Conservation (phyloP, 2,797 vertebrate genomes). For the Gorsachius magnificus region DNA sequence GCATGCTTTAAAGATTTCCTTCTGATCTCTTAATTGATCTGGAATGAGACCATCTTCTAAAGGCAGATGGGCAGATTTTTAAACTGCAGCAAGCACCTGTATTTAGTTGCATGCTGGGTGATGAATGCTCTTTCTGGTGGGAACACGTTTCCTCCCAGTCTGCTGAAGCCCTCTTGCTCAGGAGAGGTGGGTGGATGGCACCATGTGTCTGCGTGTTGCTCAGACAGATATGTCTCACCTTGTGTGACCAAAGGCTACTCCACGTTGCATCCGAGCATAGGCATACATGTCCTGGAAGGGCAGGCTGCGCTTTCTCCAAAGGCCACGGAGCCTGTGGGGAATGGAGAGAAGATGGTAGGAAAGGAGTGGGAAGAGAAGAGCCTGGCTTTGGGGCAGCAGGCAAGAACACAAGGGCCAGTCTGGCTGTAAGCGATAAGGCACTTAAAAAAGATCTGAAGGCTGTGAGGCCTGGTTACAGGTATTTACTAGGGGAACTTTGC, state of each 20-base stretch:
- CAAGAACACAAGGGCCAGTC: background rate
- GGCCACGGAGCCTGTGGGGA: accelerated
- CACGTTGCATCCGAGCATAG: background rate
- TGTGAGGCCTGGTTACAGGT: background rate
- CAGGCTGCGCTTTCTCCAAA: background rate
- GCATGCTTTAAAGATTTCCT: background rate
- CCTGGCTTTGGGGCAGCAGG: background rate
- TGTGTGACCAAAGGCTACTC: background rate
- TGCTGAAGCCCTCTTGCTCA: background rate
- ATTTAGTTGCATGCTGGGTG: background rate
- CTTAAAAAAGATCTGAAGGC: background rate
- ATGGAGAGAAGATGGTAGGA: background rate
- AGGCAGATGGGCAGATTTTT: background rate
- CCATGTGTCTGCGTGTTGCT: accelerated
- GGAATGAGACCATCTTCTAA: background rate
- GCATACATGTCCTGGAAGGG: background rate
- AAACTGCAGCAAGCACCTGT: background rate
- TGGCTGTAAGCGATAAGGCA: background rate
- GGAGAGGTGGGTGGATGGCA: background rate
- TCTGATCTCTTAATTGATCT: background rate
- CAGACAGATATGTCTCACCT: background rate
- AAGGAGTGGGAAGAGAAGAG: background rate
- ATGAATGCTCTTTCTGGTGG: background rate
- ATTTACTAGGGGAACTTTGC: conserved; percentile 26
- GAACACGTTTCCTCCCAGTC: accelerated